A percentile compares a stretch with the other conserved stretches of the same genome.
phyloP scores from a whole-genome alignment of 2,888 invertebrate species.

The Metellina segmentata region DNA sequence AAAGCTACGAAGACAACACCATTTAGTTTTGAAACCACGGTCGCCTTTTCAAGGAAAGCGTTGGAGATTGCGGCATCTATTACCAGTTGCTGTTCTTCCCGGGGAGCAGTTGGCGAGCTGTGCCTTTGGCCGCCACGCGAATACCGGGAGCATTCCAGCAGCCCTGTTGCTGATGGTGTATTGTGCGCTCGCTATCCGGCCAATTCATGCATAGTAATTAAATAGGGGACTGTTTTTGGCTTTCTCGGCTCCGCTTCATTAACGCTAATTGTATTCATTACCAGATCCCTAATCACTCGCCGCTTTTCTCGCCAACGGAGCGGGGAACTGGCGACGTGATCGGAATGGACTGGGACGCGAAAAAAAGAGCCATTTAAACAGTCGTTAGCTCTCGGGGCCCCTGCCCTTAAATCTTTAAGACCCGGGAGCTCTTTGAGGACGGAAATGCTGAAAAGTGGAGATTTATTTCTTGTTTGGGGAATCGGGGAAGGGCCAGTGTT shows the following conservation, averaged over 20 bases:
- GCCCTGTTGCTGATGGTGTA: constrained; percentile 63
- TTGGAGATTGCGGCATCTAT: neutral
- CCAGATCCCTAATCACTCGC: constrained; percentile 71
- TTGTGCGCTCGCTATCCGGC: constrained; percentile 65
- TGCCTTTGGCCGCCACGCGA: constrained; percentile 25
- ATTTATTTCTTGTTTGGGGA: too few species aligned
- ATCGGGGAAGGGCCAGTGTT: too few species aligned
- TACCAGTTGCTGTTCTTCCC: constrained; percentile 55
- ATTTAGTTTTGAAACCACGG: too few species aligned
- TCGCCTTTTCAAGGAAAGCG: too few species aligned
- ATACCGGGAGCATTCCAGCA: constrained; percentile 46
- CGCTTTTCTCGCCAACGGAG: constrained; percentile 66
- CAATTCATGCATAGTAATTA: constrained; percentile 76
- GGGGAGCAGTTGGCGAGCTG: constrained; percentile 36
- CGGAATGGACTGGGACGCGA: constrained; percentile 43
- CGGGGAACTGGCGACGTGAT: constrained; percentile 41
- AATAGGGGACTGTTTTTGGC: constrained; percentile 76
- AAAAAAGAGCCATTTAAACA: constrained; percentile 45
- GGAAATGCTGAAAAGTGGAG: too few species aligned
- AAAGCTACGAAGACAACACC: too few species aligned
- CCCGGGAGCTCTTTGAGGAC: too few species aligned
- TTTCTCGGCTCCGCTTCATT: constrained; percentile 72
- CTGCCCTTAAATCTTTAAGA: neutral
- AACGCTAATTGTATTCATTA: constrained; percentile 77
- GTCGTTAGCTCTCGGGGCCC: constrained; percentile 10